Conservation (phyloP, 92 coral and sea anemone genomes). For the Phymanthus crucifer region DNA sequence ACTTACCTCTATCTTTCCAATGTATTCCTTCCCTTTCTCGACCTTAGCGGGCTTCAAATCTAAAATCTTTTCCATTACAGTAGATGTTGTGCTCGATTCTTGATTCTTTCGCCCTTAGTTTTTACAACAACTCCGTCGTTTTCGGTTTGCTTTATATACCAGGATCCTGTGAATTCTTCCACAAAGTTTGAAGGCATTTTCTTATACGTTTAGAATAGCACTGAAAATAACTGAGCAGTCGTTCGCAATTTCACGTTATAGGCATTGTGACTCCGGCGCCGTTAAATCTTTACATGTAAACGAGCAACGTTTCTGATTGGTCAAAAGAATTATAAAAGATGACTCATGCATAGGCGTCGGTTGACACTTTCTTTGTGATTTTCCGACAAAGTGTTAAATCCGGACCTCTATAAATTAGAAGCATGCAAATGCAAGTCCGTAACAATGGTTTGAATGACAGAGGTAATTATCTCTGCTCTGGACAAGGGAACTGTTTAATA, state of each 20-base stretch:
- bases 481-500: background rate
- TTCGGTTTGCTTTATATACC: too few species aligned
- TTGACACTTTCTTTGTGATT: background rate
- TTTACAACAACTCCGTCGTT: too few species aligned
- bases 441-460: background rate
- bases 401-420: background rate
- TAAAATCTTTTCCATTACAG: too few species aligned
- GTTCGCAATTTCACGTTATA: background rate
- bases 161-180: background rate
- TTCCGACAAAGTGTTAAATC: background rate
- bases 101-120: background rate
- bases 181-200: slow-evolving; percentile 2
- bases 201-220: background rate
- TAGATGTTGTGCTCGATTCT: background rate
- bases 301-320: background rate
- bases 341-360: background rate
- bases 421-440: background rate
- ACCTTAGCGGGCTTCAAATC: too few species aligned
- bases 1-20: too few species aligned
- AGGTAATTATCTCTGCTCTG: too few species aligned
- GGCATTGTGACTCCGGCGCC: background rate
- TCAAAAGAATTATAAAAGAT: background rate
- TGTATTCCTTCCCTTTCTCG: too few species aligned
- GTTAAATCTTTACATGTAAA: too few species aligned
- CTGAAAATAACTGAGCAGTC: background rate